Evolutionary conservation across 2,888 invertebrate genomes (phyloP), one percentile per base, ranked within the genome.

Genomic region (Plutella xylostella): DNA sequence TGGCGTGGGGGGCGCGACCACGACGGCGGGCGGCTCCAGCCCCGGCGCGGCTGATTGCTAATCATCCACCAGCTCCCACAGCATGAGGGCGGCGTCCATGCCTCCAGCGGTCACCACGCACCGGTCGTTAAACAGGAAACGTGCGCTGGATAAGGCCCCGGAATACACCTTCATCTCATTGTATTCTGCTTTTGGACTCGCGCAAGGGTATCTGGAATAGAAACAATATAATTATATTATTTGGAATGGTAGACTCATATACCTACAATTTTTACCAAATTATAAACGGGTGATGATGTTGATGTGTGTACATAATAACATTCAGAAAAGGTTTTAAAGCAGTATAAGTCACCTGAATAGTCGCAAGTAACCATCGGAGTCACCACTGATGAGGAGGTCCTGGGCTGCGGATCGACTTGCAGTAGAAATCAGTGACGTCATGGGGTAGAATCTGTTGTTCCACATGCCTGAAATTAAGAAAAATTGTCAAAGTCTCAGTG

Each of bases 161-260:
- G 94, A 93, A 85, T 96, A 96, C 0, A 92, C 91, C 72, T 96
- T 96, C 55, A 91, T 89, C 74, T 94, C 94, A 59, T 92, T 91
- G 79, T 93, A 96, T 63, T 95, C 95, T 0, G 93, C 92, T 65
- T 93, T 91, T 3, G 93, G 89, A 61, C 89, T 93, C 49, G 93
- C 88, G 62, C 94, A 94, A 0, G 96, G 96, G 71, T 93, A 93
- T 68, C 92, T 92, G 31, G 7, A 19, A 20, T 11, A n/a, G n/a
- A n/a, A n/a, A n/a, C n/a, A 9, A 63, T 58, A 31, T 46, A 21
- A 42, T 28, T 46, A 33, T n/a, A 31, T 9, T n/a, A 31, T 14
- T 14, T 12, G 6, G 7, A 17, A 37, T 12, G 3, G 9, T 19
- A 7, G 3, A n/a, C 14, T n/a, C 3, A 7, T 2, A 15, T 14